Conservation (phyloP, 2,888 invertebrate species). For the Troides oblongomaculatus region DNA sequence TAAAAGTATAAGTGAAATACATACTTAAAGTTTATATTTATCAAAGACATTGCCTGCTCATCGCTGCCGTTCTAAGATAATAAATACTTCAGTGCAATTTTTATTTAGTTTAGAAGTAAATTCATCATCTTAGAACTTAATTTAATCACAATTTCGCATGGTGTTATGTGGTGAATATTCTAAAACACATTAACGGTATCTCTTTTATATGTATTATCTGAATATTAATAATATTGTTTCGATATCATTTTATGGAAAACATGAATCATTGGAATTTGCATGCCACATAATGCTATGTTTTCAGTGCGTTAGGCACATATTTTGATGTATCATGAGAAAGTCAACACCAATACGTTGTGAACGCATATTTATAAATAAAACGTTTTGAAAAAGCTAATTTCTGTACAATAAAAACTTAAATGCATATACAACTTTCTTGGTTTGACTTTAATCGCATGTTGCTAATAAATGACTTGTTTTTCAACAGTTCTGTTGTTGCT, state of each 20-base stretch:
- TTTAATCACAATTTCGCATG: slow-evolving; percentile 57
- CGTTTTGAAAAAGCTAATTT: not conserved
- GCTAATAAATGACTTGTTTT: slow-evolving; percentile 80
- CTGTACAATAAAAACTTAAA: slow-evolving; percentile 9
- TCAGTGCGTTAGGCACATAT: slow-evolving; percentile 58
- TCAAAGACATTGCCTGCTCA: slow-evolving; percentile 35
- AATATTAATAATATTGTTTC: slow-evolving; percentile 25
- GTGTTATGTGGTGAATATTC: slow-evolving; percentile 70
- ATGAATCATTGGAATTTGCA: slow-evolving; percentile 51
- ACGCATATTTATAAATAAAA: slow-evolving; percentile 46
- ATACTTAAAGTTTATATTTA: slow-evolving; percentile 7
- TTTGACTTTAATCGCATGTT: slow-evolving; percentile 76
- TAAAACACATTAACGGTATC: not conserved
- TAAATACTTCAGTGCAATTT: slow-evolving; percentile 27
- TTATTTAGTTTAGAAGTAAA: slow-evolving; percentile 15
- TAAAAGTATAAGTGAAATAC: not conserved
- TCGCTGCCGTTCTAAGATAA: slow-evolving; percentile 35
- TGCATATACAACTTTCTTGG: slow-evolving; percentile 68
- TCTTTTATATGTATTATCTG: not conserved
- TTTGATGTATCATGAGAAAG: slow-evolving; percentile 65
- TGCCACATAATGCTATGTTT: slow-evolving; percentile 78
- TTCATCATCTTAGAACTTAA: slow-evolving; percentile 44
- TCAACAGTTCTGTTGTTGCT: slow-evolving; percentile 79
- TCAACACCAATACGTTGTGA: slow-evolving; percentile 66
- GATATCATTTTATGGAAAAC: slow-evolving; percentile 26